Base-by-base conservation (phyloP, 2,797 vertebrate species). In the Cuniculus paca region DNA sequence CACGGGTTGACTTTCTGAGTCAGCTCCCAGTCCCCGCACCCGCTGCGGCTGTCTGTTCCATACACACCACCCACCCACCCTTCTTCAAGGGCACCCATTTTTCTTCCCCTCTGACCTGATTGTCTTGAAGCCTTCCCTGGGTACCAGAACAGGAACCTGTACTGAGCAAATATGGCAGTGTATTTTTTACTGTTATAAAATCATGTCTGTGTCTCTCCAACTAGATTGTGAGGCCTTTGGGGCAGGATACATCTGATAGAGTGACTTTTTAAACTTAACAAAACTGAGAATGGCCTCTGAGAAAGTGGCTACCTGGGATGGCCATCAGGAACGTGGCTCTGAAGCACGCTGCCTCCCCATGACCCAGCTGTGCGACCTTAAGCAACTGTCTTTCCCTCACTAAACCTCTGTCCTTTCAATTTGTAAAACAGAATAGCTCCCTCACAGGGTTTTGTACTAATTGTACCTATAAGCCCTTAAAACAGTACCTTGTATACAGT, bases 1-100 rank as follows among this genome's bases (percentile, higher is more conserved):
- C 54, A 86, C 36, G 50, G 84, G 61, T n/a, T 34, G 87, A 79
- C 82, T 92, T 96, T 82, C 90, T 86, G 82, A 89, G 87, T 96
- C 78, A 86, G 78, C 84, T 96, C 36, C 50, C 70, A 58, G 56
- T 8, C 16, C 82, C 77, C 45, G 50, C 58, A 17, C 9, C 24
- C 13, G 4, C 72, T 42, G 45, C 17, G 42, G 61, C 63, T 68
- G 54, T 70, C 83, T 79, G 52, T 79, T 50, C 70, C 34, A 39
- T 0, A 34, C 7, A 83, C 6, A 52, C 17, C 3, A 93, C 36
- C 50, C 52, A 78, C 58, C 45, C 1, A 0, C 60, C 65, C 87
- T 72, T 77, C 84, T 75, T 95, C 88, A 81, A 42, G 97, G 79
- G 34, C 31, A 42, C 36, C 39, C 63, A n/a, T 3, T 39, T 39